A percentile compares a stretch with the other conserved stretches of the same genome.
These are phyloP conservation scores for Galaxias olidus DNA, from an alignment of 2,797 vertebrate species.

Conservation along the genomic window DNA sequence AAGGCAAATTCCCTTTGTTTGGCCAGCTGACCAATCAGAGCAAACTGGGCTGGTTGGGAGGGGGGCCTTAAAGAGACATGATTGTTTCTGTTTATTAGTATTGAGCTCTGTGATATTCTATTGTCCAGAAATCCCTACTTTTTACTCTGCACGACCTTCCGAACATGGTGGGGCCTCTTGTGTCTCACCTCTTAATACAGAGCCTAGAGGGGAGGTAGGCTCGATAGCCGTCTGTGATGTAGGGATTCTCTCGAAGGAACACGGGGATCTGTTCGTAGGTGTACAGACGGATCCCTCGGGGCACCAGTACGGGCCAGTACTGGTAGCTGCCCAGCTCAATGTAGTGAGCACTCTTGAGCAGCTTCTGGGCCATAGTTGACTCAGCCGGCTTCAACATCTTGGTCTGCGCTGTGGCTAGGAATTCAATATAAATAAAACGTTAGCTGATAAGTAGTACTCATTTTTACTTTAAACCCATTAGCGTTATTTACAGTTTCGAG, in stretches of 20 bases:
- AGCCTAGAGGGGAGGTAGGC: conserved; percentile 92
- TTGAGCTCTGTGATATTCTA: too few species aligned
- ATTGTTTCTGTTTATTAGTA: too few species aligned
- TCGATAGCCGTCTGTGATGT: conserved; percentile 96
- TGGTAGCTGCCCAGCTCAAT: conserved; percentile 93
- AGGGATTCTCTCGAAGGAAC: conserved; percentile 92
- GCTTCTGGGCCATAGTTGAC: conserved; percentile 60
- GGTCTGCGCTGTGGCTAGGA: neutral
- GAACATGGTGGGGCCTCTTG: too few species aligned
- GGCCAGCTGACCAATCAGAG: too few species aligned
- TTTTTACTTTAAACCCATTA: neutral
- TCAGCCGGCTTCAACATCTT: neutral
- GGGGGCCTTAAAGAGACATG: too few species aligned
- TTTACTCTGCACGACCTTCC: too few species aligned
- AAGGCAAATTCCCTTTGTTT: too few species aligned
- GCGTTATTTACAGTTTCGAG: neutral
- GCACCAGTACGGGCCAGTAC: conserved; percentile 95
- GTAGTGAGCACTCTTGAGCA: conserved; percentile 84
- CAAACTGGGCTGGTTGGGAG: too few species aligned
- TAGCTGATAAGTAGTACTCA: neutral
- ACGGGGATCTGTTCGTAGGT: conserved; percentile 94
- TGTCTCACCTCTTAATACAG: conserved; percentile 89
- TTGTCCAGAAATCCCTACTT: too few species aligned
- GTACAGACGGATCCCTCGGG: conserved; percentile 90
- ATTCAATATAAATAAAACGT: neutral